Base-by-base conservation (phyloP, 2,797 vertebrate genomes). In the Rachycentron canadum region DNA sequence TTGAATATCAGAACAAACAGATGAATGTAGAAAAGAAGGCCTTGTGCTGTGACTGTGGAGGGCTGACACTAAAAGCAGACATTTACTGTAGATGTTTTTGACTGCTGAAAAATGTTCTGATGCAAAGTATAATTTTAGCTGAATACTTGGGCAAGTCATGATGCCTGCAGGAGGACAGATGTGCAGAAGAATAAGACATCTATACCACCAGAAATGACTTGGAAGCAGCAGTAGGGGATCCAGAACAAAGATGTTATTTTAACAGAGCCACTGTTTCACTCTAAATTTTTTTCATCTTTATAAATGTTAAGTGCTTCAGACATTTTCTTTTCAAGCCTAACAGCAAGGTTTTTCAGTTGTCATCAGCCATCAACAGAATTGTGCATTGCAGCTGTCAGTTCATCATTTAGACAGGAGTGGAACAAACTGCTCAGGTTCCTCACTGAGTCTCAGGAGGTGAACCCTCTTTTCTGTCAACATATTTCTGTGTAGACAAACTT, bases 1-100 rank as follows among this genome's bases (percentile, higher is more conserved):
- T 60, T 75, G 61, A 66, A 63, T 43, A 38, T 55, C 58, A 32
- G 63, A 28, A 55, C 17, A 43, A 34, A 66, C 73, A 43, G 47
- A 73, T 47, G 30, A 26, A 38, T 21, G 41, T 12, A 40, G 43
- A 73, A 63, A 66, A 78, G 9, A 70, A 38, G 57, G 19, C n/a
- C n/a, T 17, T 63, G 69, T 63, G 36, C 36, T 47, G 36, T 55
- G 19, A 56, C 55, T 62, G 19, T 38, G 12, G 28, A 40, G 12
- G 8, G 12, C 41, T 23, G 57, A 60, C 50, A 56, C 6, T 26
- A 28, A 65, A 69, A 30, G 1, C 49, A 59, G 3, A 21, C 5
- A 7, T 71, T 58, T 28, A 4, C n/a, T 34, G 17, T 19, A 28
- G 25, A 56, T 68, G 63, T 59, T 28, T 64, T 57, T 56, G 25